phyloP scores from a whole-genome alignment of 1,140 invertebrate genomes.

The Artemia franciscana region DNA sequence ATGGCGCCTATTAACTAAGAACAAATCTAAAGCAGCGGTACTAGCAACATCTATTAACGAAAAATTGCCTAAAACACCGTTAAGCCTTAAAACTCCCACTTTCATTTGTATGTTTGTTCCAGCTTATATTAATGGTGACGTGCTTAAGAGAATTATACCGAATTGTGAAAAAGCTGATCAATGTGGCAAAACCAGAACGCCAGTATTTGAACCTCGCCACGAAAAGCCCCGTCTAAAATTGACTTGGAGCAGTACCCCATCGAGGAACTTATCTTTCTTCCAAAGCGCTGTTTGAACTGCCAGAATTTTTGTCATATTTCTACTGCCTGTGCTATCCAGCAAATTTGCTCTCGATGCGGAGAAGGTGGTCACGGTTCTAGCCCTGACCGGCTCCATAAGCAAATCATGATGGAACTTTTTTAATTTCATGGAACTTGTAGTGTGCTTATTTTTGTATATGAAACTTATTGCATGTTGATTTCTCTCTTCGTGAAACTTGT shows the following conservation, averaged over 20 bases:
- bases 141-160: neutral
- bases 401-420: too few relatives aligned
- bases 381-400: too few relatives aligned
- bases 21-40: neutral
- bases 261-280: too few relatives aligned
- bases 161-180: neutral
- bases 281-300: neutral
- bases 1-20: neutral
- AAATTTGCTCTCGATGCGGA: neutral
- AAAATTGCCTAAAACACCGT: neutral
- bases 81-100: neutral
- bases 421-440: too few relatives aligned
- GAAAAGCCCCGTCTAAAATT: too few relatives aligned
- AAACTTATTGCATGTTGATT: too few relatives aligned
- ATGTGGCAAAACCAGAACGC: too few relatives aligned
- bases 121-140: neutral
- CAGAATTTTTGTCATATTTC: neutral
- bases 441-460: too few relatives aligned
- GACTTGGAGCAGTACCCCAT: too few relatives aligned
- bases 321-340: neutral
- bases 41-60: neutral
- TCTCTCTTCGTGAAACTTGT: too few relatives aligned
- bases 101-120: neutral
- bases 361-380: neutral
- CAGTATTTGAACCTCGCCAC: too few relatives aligned